Percentiles rank a stretch among this genome's conserved stretches.
These are phyloP conservation scores for Steatocranus sp. DNA, from an alignment of 2,797 vertebrate species.

Conservation along the genomic window DNA sequence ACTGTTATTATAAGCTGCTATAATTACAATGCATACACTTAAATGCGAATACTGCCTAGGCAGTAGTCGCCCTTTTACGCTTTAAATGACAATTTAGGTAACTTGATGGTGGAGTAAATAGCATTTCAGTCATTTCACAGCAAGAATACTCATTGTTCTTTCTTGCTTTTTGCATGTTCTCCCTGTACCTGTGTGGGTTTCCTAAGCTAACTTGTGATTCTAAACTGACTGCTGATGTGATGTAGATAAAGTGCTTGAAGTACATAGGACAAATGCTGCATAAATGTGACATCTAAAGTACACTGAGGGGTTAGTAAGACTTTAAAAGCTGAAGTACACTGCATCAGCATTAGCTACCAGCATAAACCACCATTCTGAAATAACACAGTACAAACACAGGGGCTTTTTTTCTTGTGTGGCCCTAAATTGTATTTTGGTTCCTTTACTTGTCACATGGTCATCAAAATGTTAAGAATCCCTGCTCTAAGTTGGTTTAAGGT, in stretches of 20 bases:
- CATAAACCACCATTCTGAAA: not conserved
- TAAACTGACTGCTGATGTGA: not conserved
- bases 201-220: not conserved
- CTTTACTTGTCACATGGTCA: not conserved
- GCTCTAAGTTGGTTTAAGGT: not conserved
- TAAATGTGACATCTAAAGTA: not conserved
- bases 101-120: not conserved
- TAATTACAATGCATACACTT: not conserved
- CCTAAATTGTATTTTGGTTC: not conserved
- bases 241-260: not conserved
- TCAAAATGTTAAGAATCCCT: not conserved
- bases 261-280: not conserved
- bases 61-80: rapidly evolving
- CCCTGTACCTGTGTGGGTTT: not conserved
- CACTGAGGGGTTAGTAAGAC: not conserved
- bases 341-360: not conserved
- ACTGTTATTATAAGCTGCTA: not conserved
- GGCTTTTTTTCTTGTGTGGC: not conserved
- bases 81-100: not conserved
- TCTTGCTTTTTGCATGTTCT: not conserved
- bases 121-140: not conserved
- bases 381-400: not conserved
- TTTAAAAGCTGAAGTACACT: not conserved
- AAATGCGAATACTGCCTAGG: not conserved
- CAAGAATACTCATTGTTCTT: not conserved